Conservation (phyloP, 2,888 invertebrate species). For the Apomyelois bistriatella region DNA sequence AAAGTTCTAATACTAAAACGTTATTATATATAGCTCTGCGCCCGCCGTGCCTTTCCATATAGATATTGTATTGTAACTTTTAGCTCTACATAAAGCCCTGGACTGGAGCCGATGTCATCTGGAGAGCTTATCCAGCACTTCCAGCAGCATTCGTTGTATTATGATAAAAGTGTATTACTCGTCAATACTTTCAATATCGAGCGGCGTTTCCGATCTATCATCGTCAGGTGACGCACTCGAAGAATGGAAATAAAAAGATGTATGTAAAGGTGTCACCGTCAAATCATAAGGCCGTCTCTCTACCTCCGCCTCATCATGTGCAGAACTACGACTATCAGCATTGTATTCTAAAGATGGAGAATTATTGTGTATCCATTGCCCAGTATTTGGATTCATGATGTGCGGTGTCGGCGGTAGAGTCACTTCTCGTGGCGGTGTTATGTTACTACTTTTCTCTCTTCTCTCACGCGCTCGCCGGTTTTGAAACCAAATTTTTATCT, state of each 20-base stretch:
- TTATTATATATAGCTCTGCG: too few species aligned
- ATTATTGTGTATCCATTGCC: constrained; percentile 11
- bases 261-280: not conserved
- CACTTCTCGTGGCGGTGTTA: constrained; percentile 54
- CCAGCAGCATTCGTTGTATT: too few species aligned
- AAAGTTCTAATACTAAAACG: too few species aligned
- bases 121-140: too few species aligned
- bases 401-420: constrained; percentile 50
- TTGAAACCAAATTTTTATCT: constrained; percentile 89
- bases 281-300: constrained; percentile 3
- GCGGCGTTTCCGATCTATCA: constrained; percentile 44
- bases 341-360: not conserved
- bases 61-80: too few species aligned
- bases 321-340: not conserved
- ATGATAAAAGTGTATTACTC: too few species aligned
- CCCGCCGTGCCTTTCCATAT: too few species aligned
- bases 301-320: not conserved
- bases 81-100: too few species aligned
- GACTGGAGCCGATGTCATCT: too few species aligned
- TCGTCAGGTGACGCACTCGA: constrained; percentile 27
- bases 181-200: constrained; percentile 59
- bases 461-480: constrained; percentile 88
- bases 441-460: constrained; percentile 77
- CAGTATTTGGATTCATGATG: not conserved
- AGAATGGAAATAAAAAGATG: not conserved